Evolutionary conservation across 2,797 vertebrate species (phyloP).

Genomic region (Orestias chungarensis): DNA sequence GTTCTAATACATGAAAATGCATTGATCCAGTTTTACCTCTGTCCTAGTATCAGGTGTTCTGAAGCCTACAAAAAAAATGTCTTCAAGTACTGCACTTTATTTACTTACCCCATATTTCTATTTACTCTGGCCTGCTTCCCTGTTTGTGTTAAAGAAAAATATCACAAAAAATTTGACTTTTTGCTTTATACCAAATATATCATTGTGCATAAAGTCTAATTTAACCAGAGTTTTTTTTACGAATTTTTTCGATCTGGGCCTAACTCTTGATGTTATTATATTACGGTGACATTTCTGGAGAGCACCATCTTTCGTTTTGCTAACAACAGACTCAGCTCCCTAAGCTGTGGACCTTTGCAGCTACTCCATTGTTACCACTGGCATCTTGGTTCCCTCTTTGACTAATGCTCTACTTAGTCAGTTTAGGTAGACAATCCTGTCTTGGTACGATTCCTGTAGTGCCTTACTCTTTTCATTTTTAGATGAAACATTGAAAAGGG

Average conservation of each 20-base stretch:
- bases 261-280: too few relatives aligned
- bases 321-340: neutral
- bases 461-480: neutral
- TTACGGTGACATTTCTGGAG: neutral
- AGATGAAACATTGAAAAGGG: neutral
- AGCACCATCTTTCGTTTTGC: neutral
- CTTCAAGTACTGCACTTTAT: neutral
- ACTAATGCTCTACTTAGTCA: neutral
- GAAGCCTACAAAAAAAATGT: neutral
- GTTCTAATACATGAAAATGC: too few relatives aligned
- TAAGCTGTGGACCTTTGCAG: neutral
- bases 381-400: neutral
- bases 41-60: neutral
- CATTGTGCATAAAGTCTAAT: too few relatives aligned
- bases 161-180: too few relatives aligned
- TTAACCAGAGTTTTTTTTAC: too few relatives aligned
- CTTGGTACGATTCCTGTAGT: neutral
- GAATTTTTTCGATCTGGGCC: neutral
- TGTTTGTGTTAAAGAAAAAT: neutral
- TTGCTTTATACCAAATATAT: too few relatives aligned
- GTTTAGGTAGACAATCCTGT: neutral
- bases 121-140: neutral
- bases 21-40: neutral
- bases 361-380: neutral
- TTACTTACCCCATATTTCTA: neutral